These are phyloP conservation scores for Pemphredon lugubris DNA, from an alignment of 2,888 invertebrate genomes.

Conservation along the genomic window DNA sequence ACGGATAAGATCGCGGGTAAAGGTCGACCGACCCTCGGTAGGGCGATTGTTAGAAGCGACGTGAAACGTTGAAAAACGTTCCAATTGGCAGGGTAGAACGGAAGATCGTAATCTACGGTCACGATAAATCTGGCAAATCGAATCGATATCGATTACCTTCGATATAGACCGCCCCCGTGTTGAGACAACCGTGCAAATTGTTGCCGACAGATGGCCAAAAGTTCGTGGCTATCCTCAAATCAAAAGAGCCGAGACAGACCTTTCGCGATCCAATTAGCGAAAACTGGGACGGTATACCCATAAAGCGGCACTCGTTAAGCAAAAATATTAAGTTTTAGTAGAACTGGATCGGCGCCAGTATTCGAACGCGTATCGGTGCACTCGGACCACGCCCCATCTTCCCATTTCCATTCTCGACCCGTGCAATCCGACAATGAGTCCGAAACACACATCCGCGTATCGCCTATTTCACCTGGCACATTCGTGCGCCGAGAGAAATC, in stretches of 20 bases:
- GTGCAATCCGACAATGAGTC: slow-evolving; percentile 46
- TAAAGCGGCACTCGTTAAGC: slow-evolving; percentile 76
- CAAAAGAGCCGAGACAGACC: slow-evolving; percentile 36
- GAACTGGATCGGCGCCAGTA: slow-evolving; percentile 73
- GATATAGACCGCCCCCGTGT: neutral
- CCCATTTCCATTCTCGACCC: slow-evolving; percentile 46
- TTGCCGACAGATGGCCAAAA: slow-evolving; percentile 4
- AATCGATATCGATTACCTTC: slow-evolving; percentile 6
- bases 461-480: slow-evolving; percentile 17
- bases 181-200: neutral
- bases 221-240: neutral
- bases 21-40: too few relatives aligned
- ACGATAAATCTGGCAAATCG: too few relatives aligned
- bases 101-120: too few relatives aligned
- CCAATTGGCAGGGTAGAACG: too few relatives aligned
- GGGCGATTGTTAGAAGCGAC: too few relatives aligned
- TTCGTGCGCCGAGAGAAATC: neutral
- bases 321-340: slow-evolving; percentile 77
- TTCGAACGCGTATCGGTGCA: slow-evolving; percentile 66
- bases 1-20: too few relatives aligned
- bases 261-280: slow-evolving; percentile 71
- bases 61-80: too few relatives aligned
- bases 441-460: slow-evolving; percentile 34
- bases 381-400: slow-evolving; percentile 49
- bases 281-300: slow-evolving; percentile 68